Conservation (phyloP, 2,797 vertebrate species). For the Rhadinocentrus ornatus region DNA sequence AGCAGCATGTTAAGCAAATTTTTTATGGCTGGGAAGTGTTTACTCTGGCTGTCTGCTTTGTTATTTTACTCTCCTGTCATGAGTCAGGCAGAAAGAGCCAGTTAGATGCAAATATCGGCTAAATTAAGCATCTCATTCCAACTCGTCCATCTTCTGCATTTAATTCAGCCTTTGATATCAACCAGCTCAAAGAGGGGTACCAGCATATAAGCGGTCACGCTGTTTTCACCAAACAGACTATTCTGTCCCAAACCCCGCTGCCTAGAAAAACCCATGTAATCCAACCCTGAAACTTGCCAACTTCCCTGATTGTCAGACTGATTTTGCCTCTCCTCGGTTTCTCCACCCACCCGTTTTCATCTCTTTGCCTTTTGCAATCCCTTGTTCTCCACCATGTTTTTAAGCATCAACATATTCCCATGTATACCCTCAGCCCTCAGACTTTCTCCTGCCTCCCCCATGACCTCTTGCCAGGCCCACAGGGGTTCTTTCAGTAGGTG, state of each 20-base stretch:
- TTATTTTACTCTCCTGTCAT: slow-evolving; percentile 20
- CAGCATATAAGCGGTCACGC: slow-evolving; percentile 55
- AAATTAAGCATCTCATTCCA: slow-evolving; percentile 39
- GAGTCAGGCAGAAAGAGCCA: slow-evolving; percentile 18
- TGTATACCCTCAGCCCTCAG: slow-evolving; percentile 21
- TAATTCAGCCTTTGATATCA: slow-evolving; percentile 61
- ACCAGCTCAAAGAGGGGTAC: slow-evolving; percentile 45
- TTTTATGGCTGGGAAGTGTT: slow-evolving; percentile 2
- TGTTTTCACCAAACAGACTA: slow-evolving; percentile 63
- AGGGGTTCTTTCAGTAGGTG: slow-evolving; percentile 63
- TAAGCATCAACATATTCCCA: slow-evolving; percentile 26
- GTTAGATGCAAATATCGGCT: slow-evolving; percentile 11
- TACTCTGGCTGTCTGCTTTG: slow-evolving; percentile 7
- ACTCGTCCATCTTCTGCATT: slow-evolving; percentile 45
- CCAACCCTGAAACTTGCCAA: slow-evolving; percentile 55
- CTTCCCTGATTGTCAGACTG: slow-evolving; percentile 45
- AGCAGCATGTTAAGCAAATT: neutral
- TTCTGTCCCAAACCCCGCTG: slow-evolving; percentile 44
- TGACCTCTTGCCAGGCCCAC: slow-evolving; percentile 65
- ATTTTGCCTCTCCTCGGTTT: slow-evolving; percentile 19
- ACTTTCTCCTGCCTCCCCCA: slow-evolving; percentile 18
- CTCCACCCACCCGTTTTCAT: slow-evolving; percentile 22
- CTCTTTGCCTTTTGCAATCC: slow-evolving; percentile 19
- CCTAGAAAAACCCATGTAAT: slow-evolving; percentile 70
- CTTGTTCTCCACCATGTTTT: slow-evolving; percentile 17